Base-by-base conservation (phyloP, 2,888 invertebrate genomes). In the Drosophila eohydei region DNA sequence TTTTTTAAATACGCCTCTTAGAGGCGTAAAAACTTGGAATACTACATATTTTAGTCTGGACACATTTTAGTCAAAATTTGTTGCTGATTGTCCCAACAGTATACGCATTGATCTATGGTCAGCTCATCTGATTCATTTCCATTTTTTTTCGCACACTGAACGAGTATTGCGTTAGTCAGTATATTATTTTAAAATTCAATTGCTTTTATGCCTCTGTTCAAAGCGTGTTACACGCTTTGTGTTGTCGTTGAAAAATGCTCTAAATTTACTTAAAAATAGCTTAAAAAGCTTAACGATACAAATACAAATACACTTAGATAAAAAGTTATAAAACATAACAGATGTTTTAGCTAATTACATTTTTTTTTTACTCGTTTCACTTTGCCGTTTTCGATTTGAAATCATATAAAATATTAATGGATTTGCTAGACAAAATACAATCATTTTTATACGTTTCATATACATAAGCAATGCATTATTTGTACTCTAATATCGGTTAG, bases 401-500 rank as follows among this genome's bases (percentile, higher is more conserved):
- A 28, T 26, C 14, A 11, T 32, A 50, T 16, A 21, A 16, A 9
- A 48, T 44, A 11, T 7, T 26, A 28, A 28, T 14, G 26, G 11
- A 14, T 14, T 26, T 28, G 1, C 9, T 28, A 44, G 4, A 16
- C 1, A 11, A 48, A 3, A 48, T 34, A 50, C 16, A 11, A 28
- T 34, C 21, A 16, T 51, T 16, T 11, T 30, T 30, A 26, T 2
- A 9, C 46, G 9, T 21, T 21, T 21, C 21, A 21, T 21, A 21
- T 21, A 21, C 21, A 46, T 46, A n/a, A 14, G 26, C 46, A 46
- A 7, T 51, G 2, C 11, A 1, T 34, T 26, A 2, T 64, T 64
- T 67, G 64, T 67, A 64, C 55, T 55, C n/a, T 12, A 7, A 7
- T 28, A 14, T 5, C 16, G 28, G n/a, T 7, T 36, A 8, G 14